These are phyloP conservation scores for Nematolebias whitei DNA, from an alignment of 2,113 vertebrate genomes.

Conservation along the genomic window DNA sequence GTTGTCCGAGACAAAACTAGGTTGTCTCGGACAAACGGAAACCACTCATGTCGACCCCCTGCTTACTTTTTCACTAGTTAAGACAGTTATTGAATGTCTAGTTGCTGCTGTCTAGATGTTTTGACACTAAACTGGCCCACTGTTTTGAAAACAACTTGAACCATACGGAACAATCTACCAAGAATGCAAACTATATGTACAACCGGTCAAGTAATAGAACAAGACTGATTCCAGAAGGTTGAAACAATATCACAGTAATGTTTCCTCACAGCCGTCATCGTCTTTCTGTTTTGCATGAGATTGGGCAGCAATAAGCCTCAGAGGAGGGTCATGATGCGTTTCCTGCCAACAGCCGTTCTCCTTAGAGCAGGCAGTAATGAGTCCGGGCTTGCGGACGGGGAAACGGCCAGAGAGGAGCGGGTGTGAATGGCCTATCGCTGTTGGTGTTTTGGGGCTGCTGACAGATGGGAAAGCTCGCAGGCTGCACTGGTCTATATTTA, in stretches of 20 bases:
- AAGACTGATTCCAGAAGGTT: conserved; percentile 32
- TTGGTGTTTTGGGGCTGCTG: conserved; percentile 62
- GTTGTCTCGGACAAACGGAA: too few relatives aligned
- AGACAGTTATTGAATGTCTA: not conserved
- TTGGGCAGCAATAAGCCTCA: conserved; percentile 35
- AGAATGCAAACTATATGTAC: conserved; percentile 37
- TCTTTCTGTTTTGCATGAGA: conserved; percentile 13
- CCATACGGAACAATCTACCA: conserved; percentile 5
- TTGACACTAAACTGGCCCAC: not conserved
- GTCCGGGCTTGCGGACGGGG: conserved; percentile 21
- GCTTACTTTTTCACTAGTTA: too few relatives aligned
- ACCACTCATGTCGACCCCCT: too few relatives aligned
- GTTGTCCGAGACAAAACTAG: too few relatives aligned
- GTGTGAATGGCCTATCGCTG: conserved; percentile 66
- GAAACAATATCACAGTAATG: conserved; percentile 36
- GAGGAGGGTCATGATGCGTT: conserved; percentile 48
- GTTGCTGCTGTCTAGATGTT: not conserved
- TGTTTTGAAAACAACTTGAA: not conserved
- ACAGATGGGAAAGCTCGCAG: conserved; percentile 77
- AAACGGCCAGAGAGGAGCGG: conserved; percentile 31
- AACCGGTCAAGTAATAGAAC: conserved; percentile 31
- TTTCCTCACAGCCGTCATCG: conserved; percentile 19
- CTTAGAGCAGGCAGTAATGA: conserved; percentile 52
- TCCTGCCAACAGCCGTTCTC: conserved; percentile 46
- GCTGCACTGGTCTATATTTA: conserved; percentile 78